Percentiles rank a stretch among this genome's conserved stretches.
Conservation (phyloP, 2,888 invertebrate species). For the Tenthredo scrophulariae region DNA sequence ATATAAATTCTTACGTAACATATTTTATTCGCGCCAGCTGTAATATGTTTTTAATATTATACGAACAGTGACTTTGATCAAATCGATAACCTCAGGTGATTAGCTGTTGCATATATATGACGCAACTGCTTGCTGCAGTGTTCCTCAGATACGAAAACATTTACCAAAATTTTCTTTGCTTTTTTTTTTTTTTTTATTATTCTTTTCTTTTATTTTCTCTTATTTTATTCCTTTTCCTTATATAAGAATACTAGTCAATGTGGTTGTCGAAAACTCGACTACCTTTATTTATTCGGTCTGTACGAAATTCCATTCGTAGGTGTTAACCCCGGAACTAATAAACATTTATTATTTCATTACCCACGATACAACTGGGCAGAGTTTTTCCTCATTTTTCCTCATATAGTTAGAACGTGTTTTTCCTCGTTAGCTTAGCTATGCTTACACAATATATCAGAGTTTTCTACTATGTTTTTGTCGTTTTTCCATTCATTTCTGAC, state of each 20-base stretch:
- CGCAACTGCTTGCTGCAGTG: background rate
- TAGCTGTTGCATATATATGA: background rate
- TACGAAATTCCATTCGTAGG: background rate
- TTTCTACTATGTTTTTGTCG: background rate
- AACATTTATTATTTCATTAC: background rate
- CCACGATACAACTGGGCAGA: background rate
- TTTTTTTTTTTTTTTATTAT: background rate
- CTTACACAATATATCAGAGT: background rate
- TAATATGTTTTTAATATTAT: background rate
- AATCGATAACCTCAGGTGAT: slow-evolving; percentile 1
- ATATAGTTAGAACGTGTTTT: background rate
- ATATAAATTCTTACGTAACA: background rate
- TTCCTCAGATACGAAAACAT: background rate
- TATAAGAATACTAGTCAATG: background rate
- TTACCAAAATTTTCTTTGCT: background rate
- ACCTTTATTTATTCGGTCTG: background rate
- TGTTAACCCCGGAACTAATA: slow-evolving; percentile 24
- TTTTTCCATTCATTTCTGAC: background rate
- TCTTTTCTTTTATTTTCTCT: background rate
- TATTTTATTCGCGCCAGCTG: background rate
- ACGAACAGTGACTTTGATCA: background rate
- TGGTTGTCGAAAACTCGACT: background rate
- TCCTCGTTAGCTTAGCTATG: background rate
- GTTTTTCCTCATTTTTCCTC: background rate
- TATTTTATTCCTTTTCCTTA: background rate